phyloP scores from a whole-genome alignment of 2,797 vertebrate species.

The Paedocypris micromegethes region DNA sequence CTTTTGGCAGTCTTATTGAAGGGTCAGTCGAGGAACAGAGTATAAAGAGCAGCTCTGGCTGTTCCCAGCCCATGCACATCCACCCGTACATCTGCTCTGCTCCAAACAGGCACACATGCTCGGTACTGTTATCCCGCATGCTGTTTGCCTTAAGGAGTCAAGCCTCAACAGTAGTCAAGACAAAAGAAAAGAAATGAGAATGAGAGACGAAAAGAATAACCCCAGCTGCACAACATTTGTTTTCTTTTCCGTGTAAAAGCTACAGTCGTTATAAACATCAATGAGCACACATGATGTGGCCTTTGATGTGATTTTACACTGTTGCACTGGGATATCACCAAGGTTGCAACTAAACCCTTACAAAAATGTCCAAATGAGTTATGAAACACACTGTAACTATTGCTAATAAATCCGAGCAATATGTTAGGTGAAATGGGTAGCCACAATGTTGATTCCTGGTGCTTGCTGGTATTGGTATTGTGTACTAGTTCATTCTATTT shows the following conservation, averaged over 20 bases:
- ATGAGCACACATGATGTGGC: constrained; percentile 67
- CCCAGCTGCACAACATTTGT: constrained; percentile 71
- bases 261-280: constrained; percentile 48
- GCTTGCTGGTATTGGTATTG: no score
- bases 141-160: constrained; percentile 29
- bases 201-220: constrained; percentile 56
- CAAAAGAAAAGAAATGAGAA: constrained; percentile 43
- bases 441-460: constrained; percentile 4
- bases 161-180: constrained; percentile 34
- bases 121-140: neutral
- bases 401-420: constrained; percentile 69
- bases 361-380: constrained; percentile 72
- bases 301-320: constrained; percentile 73
- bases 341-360: constrained; percentile 70
- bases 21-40: constrained; percentile 73
- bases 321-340: constrained; percentile 74
- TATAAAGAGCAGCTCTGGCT: constrained; percentile 72
- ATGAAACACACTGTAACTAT: constrained; percentile 69
- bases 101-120: constrained; percentile 21
- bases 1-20: constrained; percentile 67
- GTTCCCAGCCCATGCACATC: constrained; percentile 73
- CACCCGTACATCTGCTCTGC: constrained; percentile 49
- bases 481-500: no score
- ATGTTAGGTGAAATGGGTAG: constrained; percentile 69
- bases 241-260: constrained; percentile 65